phyloP scores from a whole-genome alignment of 2,888 invertebrate genomes.

The Aproaerema taeniolella region DNA sequence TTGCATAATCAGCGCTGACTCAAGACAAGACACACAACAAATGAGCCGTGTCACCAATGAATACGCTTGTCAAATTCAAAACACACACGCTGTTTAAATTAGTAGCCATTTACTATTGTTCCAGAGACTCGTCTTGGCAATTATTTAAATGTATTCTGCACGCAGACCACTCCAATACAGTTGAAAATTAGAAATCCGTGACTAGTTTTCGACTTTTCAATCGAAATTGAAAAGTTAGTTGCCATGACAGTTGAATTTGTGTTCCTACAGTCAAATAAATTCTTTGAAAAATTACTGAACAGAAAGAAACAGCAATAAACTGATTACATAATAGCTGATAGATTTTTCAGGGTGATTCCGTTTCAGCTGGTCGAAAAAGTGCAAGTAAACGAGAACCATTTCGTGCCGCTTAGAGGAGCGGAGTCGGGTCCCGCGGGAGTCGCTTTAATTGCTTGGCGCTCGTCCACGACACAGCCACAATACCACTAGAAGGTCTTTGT shows the following conservation, averaged over 20 bases:
- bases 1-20: too few relatives aligned
- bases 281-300: too few relatives aligned
- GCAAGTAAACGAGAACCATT: constrained; percentile 57
- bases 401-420: constrained; percentile 21
- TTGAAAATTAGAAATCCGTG: constrained; percentile 13
- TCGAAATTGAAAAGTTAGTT: not conserved
- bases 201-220: constrained; percentile 3
- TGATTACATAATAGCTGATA: too few relatives aligned
- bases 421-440: constrained; percentile 38
- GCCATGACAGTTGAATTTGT: too few relatives aligned
- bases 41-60: constrained; percentile 18
- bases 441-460: constrained; percentile 69
- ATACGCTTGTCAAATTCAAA: constrained; percentile 19
- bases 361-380: constrained; percentile 36
- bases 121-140: constrained; percentile 20
- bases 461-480: constrained; percentile 44
- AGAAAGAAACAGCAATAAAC: too few relatives aligned
- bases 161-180: constrained; percentile 26
- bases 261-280: too few relatives aligned
- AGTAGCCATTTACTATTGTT: constrained; percentile 31
- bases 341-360: too few relatives aligned
- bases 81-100: constrained; percentile 25
- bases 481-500: constrained; percentile 19
- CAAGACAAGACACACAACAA: constrained; percentile 14
- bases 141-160: constrained; percentile 39